phyloP scores from a whole-genome alignment of 2,113 vertebrate genomes.

The Lanius collurio region DNA sequence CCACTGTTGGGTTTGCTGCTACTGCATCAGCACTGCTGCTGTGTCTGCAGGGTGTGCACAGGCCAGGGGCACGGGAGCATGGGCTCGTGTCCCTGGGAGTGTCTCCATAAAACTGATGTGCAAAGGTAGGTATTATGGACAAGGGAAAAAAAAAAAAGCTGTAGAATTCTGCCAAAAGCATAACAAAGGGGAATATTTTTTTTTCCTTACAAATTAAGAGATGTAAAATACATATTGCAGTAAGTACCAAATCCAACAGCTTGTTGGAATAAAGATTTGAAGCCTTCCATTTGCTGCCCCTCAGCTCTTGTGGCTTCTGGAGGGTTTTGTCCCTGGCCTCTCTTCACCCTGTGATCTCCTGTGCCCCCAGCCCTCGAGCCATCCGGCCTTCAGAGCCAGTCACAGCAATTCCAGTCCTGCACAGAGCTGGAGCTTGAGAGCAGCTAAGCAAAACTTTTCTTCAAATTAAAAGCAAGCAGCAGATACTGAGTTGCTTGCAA shows the following conservation, averaged over 20 bases:
- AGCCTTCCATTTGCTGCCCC: neutral
- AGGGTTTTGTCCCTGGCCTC: neutral
- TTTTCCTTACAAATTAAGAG: neutral
- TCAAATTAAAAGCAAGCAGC: neutral
- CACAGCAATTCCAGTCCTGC: neutral
- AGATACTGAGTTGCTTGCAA: neutral
- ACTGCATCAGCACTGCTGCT: neutral
- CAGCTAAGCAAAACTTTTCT: neutral
- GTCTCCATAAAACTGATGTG: neutral
- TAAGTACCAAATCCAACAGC: neutral
- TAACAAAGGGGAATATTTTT: neutral
- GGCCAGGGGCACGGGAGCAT: fast-evolving
- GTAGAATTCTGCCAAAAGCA: neutral
- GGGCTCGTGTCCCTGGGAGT: neutral
- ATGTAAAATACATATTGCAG: fast-evolving
- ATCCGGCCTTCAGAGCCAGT: neutral
- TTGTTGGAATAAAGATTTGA: neutral
- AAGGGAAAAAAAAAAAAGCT: fast-evolving
- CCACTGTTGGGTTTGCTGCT: neutral
- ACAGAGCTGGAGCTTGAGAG: neutral
- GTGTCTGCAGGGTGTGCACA: fast-evolving
- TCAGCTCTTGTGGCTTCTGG: neutral
- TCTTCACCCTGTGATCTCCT: neutral
- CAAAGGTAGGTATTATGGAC: neutral
- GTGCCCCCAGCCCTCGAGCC: neutral